phyloP scores from a whole-genome alignment of 2,113 vertebrate genomes.

The Chunga burmeisteri region DNA sequence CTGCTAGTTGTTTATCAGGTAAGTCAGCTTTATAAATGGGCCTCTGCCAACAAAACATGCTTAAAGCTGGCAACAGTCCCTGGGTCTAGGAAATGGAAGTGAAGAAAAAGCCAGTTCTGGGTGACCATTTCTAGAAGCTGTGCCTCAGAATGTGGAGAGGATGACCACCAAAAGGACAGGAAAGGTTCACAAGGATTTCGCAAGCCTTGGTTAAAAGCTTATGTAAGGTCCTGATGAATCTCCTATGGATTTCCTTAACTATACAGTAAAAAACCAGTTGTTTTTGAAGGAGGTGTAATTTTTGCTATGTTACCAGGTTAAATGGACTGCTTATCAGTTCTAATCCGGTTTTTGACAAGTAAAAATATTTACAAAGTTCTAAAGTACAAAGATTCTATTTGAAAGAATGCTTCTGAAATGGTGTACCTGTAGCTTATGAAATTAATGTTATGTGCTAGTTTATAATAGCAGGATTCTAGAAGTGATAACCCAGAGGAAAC shows the following conservation, averaged over 20 bases:
- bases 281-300: neutral
- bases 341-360: neutral
- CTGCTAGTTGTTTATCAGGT: neutral
- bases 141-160: neutral
- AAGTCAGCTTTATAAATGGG: neutral
- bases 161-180: neutral
- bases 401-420: neutral
- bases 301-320: neutral
- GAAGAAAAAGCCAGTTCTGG: neutral
- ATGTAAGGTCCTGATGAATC: neutral
- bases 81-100: neutral
- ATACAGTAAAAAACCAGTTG: neutral
- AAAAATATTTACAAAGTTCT: neutral
- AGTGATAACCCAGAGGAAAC: neutral
- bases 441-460: neutral
- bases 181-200: neutral
- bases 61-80: neutral
- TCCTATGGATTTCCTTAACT: neutral
- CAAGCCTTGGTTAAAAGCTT: neutral
- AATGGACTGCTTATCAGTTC: neutral
- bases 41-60: neutral
- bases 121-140: neutral
- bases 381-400: neutral
- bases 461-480: neutral
- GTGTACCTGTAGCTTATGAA: neutral